phyloP scores from a whole-genome alignment of 2,797 vertebrate species.

The Manis javanica region DNA sequence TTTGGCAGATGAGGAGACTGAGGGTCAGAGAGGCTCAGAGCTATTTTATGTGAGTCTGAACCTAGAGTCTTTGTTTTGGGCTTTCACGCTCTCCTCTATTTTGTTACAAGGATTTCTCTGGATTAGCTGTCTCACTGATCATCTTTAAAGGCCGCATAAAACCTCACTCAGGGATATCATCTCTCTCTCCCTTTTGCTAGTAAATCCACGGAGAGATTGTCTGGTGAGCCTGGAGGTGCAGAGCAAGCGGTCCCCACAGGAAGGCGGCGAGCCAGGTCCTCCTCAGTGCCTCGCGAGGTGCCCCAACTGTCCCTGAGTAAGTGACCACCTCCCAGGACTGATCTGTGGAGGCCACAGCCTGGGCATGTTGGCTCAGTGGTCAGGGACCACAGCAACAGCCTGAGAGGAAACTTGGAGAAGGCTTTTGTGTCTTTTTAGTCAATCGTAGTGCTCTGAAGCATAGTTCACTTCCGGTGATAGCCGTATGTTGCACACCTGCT shows the following conservation, averaged over 20 bases:
- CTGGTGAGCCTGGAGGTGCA: not conserved
- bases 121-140: not conserved
- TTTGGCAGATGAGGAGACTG: not conserved
- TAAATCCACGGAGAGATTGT: conserved; percentile 63
- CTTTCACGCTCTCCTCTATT: accelerated
- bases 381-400: not conserved
- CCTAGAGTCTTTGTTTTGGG: not conserved
- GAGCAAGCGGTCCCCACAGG: not conserved
- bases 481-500: accelerated
- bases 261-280: conserved; percentile 70
- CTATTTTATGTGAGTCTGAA: not conserved
- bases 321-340: conserved; percentile 50
- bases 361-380: not conserved
- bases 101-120: not conserved
- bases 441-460: accelerated
- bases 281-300: conserved; percentile 78
- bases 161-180: not conserved
- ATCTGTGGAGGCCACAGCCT: not conserved
- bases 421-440: not conserved
- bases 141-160: not conserved
- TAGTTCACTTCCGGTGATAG: accelerated
- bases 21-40: not conserved
- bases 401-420: not conserved
- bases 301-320: conserved; percentile 83
- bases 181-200: conserved; percentile 54